phyloP scores from a whole-genome alignment of 2,888 invertebrate species.

The Drosophila buzzatii region DNA sequence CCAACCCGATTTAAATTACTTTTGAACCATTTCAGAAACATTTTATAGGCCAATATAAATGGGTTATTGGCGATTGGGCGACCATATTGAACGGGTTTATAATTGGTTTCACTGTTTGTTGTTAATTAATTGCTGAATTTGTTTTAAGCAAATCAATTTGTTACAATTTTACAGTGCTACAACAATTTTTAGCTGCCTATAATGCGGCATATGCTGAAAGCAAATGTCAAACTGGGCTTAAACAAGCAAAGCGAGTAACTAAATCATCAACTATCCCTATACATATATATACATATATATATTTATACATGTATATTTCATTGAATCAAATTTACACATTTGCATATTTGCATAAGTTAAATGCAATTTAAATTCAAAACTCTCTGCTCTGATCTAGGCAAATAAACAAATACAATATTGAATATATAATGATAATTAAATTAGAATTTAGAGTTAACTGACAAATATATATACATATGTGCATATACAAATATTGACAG shows the following conservation, averaged over 20 bases:
- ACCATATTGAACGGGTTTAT: slow-evolving; percentile 4
- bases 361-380: slow-evolving; percentile 9
- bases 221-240: not conserved
- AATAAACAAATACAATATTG: slow-evolving; percentile 1
- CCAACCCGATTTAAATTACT: not conserved
- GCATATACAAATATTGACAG: not conserved
- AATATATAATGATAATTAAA: slow-evolving; percentile 6
- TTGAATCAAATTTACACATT: not conserved
- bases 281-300: not conserved
- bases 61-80: slow-evolving; percentile 6
- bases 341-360: slow-evolving; percentile 11
- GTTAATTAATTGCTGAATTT: slow-evolving; percentile 14
- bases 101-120: slow-evolving; percentile 10
- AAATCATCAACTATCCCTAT: not conserved
- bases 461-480: no score
- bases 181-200: not conserved
- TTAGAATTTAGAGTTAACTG: not conserved
- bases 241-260: not conserved
- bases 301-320: not conserved
- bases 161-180: not conserved
- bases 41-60: slow-evolving; percentile 17
- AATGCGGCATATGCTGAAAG: not conserved
- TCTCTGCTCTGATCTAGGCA: not conserved
- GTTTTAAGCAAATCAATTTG: slow-evolving; percentile 8
- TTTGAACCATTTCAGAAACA: slow-evolving; percentile 3